These are phyloP conservation scores for Caenorhabditis wallacei DNA, from an alignment of 2,888 invertebrate genomes.

Conservation along the genomic window DNA sequence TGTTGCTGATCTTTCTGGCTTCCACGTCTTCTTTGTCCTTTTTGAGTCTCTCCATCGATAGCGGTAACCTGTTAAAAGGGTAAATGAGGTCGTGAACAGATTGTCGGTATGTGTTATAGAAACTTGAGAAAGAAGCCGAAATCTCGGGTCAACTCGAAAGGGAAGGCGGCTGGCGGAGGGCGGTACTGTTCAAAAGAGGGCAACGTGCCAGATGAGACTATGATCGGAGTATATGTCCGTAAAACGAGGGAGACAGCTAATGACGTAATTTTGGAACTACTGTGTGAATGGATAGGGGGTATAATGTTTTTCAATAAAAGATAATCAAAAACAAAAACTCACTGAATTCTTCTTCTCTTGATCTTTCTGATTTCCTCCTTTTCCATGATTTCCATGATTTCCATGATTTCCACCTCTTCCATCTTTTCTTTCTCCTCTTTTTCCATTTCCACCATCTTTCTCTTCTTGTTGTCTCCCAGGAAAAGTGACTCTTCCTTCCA, in stretches of 20 bases:
- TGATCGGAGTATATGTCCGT: neutral
- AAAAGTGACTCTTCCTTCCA: conserved; percentile 61
- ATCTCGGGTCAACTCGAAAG: neutral
- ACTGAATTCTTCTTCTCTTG: conserved; percentile 44
- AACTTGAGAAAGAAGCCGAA: conserved; percentile 29
- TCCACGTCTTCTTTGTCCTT: conserved; percentile 52
- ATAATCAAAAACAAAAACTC: no score
- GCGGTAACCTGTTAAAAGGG: conserved; percentile 31
- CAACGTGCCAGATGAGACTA: conserved; percentile 3
- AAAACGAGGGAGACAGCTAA: neutral
- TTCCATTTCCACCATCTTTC: conserved; percentile 11
- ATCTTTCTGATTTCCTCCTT: conserved; percentile 43
- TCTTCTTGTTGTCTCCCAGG: conserved; percentile 23
- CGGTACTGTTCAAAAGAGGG: conserved; percentile 37
- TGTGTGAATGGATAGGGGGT: no score
- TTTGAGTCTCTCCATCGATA: conserved; percentile 39
- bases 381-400: conserved; percentile 18
- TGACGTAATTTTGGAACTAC: no score
- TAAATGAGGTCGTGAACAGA: conserved; percentile 1
- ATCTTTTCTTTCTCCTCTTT: conserved; percentile 20
- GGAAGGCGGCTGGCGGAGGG: conserved; percentile 21
- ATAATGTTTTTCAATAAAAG: no score
- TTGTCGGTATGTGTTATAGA: conserved; percentile 31
- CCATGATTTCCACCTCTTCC: conserved; percentile 33
- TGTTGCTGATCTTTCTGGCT: conserved; percentile 38